Evolutionary conservation across 2,888 invertebrate species (phyloP).

Genomic region (Leuctra nigra): DNA sequence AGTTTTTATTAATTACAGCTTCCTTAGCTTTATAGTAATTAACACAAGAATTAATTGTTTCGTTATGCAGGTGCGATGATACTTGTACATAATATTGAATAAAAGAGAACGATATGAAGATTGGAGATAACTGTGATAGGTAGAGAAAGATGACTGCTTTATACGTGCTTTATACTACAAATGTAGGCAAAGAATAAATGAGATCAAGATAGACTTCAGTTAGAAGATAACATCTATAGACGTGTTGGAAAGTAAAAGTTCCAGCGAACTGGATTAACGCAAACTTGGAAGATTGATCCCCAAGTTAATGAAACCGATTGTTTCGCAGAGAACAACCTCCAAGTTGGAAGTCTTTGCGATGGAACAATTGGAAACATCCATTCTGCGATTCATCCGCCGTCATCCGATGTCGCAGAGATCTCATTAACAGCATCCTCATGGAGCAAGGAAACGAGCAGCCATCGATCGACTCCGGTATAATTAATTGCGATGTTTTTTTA

Average conservation of each 20-base stretch:
- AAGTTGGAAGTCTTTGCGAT: not conserved
- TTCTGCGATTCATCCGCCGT: not conserved
- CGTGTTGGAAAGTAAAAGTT: not conserved
- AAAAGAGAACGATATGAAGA: too few relatives aligned
- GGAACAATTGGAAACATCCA: not conserved
- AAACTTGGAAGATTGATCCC: conserved; percentile 21
- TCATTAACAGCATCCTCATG: not conserved
- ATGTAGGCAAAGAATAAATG: too few relatives aligned
- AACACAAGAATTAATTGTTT: too few relatives aligned
- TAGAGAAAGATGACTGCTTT: too few relatives aligned
- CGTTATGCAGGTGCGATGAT: too few relatives aligned
- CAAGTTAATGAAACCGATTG: conserved; percentile 22
- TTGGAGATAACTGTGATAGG: too few relatives aligned
- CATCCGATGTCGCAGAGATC: not conserved
- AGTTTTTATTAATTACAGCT: too few relatives aligned
- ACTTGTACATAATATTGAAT: too few relatives aligned
- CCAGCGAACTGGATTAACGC: not conserved
- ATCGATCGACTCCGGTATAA: conserved; percentile 6
- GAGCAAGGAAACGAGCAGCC: not conserved
- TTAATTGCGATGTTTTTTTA: conserved; percentile 13
- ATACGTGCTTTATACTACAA: too few relatives aligned
- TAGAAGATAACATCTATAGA: not conserved
- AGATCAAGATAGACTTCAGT: too few relatives aligned
- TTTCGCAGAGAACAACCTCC: not conserved
- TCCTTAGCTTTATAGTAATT: too few relatives aligned